A percentile compares a stretch with the other conserved stretches of the same genome.
These are phyloP conservation scores for Prinia subflava DNA, from an alignment of 2,113 vertebrate species.

Conservation along the genomic window DNA sequence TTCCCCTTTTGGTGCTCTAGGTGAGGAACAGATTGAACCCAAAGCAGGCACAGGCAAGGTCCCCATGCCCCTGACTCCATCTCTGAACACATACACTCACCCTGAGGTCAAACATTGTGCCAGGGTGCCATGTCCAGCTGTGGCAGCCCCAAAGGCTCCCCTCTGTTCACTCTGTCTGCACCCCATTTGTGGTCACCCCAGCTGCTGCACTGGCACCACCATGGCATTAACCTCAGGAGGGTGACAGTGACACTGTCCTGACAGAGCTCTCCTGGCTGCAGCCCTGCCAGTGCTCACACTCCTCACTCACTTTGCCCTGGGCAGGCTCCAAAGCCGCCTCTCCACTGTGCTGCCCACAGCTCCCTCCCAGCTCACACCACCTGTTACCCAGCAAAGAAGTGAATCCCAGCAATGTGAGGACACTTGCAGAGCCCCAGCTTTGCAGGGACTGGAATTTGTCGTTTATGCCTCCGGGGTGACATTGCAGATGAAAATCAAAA, in stretches of 20 bases:
- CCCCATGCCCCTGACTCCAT: neutral
- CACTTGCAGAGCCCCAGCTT: neutral
- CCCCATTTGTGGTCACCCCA: neutral
- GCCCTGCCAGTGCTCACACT: neutral
- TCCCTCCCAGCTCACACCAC: neutral
- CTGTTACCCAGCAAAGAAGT: neutral
- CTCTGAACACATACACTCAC: accelerated
- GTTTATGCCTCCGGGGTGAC: neutral
- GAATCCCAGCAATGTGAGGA: neutral
- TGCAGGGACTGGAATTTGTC: neutral
- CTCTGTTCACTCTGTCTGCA: neutral
- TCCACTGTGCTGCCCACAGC: neutral
- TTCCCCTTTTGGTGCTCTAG: neutral
- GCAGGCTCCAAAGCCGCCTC: neutral
- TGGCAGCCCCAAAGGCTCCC: neutral
- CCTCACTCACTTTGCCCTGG: neutral
- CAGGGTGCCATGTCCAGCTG: neutral
- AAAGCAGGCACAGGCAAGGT: neutral
- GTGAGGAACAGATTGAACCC: neutral
- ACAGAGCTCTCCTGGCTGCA: neutral
- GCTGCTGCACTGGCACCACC: neutral
- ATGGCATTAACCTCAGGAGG: neutral
- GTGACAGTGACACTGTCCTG: neutral
- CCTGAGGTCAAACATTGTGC: neutral
- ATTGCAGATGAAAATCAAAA: neutral